phyloP scores from a whole-genome alignment of 2,797 vertebrate genomes.

The Acipenser ruthenus region DNA sequence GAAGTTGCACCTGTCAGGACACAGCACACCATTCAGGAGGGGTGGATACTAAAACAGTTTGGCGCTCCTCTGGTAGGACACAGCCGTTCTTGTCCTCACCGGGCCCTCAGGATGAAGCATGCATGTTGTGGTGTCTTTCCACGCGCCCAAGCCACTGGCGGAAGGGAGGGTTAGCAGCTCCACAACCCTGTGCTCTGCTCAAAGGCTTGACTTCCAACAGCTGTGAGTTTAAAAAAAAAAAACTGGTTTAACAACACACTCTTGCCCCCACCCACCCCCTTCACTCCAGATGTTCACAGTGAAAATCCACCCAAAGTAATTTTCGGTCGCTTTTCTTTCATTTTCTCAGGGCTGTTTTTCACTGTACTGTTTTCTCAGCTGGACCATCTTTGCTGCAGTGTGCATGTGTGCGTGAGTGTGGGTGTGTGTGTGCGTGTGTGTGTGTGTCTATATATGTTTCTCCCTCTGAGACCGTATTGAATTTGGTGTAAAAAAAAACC shows the following conservation, averaged over 20 bases:
- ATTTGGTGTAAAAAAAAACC: background rate
- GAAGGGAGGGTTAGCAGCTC: background rate
- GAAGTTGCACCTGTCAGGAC: too few relatives aligned
- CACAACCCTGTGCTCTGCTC: background rate
- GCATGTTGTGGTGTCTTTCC: conserved; percentile 6
- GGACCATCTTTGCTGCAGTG: conserved; percentile 70
- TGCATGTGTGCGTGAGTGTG: conserved; percentile 20
- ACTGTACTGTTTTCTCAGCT: conserved; percentile 77
- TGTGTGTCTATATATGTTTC: conserved; percentile 20
- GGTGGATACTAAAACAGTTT: too few relatives aligned
- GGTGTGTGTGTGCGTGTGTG: conserved; percentile 22
- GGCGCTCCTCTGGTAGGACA: too few relatives aligned
- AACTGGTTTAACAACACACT: conserved; percentile 4
- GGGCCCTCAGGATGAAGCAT: background rate
- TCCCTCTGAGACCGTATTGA: background rate
- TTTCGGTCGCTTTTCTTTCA: conserved; percentile 70
- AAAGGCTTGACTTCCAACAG: conserved; percentile 16
- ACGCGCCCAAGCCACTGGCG: background rate
- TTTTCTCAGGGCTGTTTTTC: conserved; percentile 75
- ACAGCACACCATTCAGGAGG: too few relatives aligned
- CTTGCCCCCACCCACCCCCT: background rate
- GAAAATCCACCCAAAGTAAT: conserved; percentile 64
- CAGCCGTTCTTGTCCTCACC: background rate
- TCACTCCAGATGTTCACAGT: conserved; percentile 60
- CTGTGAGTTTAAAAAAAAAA: conserved; percentile 3